Evolutionary conservation across 2,113 vertebrate species (phyloP), one percentile per base, ranked within the genome.

Genomic region (Festucalex cinctus): DNA sequence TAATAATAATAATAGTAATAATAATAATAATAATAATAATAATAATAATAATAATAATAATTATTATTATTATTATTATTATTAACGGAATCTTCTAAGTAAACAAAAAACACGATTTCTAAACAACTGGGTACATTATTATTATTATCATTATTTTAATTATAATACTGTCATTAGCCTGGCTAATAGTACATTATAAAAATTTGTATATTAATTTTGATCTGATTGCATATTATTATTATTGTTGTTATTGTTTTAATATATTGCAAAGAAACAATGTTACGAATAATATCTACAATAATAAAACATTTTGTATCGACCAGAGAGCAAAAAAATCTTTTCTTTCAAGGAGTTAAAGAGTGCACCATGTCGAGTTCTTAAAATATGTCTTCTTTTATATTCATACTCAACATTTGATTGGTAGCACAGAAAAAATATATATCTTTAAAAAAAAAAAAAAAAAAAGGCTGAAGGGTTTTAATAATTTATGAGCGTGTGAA

Each of bases 401-500:
- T 16, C 54, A 3, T 32, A 22, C 14, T 32, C 54, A 17, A 57
- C 54, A 57, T 57, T 32, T 57, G 54, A 57, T 32, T 28, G 26
- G 26, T 32, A 17, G 26, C 22, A 41, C 10, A 41, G 39, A 20
- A 61, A 39, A 61, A 1, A 7, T 28, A 32, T 51, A 62, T 41
- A 39, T 41, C 1, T 22, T 39, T 6, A 39, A 39, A 16, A 26
- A 59, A 39, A 39, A 61, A 36, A 12, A 6, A 39, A 39, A 16
- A 26, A 59, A 39, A 39, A 61, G 59, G 12, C 36, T 62, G 36
- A 32, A 14, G 54, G 3, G 51, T 57, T 57, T 57, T 57, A 57
- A 57, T 57, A 57, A 57, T 57, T 57, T 57, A 57, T 35, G 54
- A 28, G 26, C 28, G 54, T 57, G 54, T 57, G 54, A 57, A 57